Evolutionary conservation across 2,797 vertebrate species (phyloP), one percentile per base, ranked within the genome.

Genomic region (Cyclura pinguis): DNA sequence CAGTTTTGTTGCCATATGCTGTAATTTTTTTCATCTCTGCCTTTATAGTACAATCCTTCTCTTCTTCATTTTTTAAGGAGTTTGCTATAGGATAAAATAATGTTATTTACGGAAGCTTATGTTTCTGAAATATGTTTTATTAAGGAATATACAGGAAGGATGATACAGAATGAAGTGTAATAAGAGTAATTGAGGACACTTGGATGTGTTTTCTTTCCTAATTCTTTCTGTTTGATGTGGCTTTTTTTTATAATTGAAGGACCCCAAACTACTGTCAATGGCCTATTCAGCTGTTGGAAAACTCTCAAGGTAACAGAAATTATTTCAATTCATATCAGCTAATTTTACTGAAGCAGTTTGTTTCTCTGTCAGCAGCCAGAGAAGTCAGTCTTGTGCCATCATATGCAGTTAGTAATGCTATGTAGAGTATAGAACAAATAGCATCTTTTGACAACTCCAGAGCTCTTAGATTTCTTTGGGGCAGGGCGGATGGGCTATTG

Each of bases 221-320:
- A 82, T 67, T 74, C 2, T 38, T 82, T 92, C 93, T 93, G 84
- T 86, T 47, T 96, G 81, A 95, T 74, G 88, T 91, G 24, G 6
- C n/a, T 82, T 32, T 80, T 94, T 95, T 92, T 87, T 90, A 57
- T 94, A 88, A 84, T 97, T 97, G 81, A 97, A 99, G 99, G 99
- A 99, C 95, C 98, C 98, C 27, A 99, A 99, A 95, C 96, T 99
- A 85, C 95, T 99, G 59, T 99, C 98, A 93, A 96, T 99, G 96
- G 99, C 99, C 84, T 99, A 99, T 97, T 99, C 99, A 92, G 99
- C 99, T 73, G 98, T 99, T 96, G 99, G 99, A 95, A 99, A 99
- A 93, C 98, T 99, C 47, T 99, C 99, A 90, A 98, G 98, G 99
- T 99, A 98, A 96, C 92, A 93, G 91, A 96, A 96, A 29, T 20